Evolutionary conservation across 2,113 vertebrate species (phyloP), one percentile per base, ranked within the genome.

Genomic region (Isichthys henryi): DNA sequence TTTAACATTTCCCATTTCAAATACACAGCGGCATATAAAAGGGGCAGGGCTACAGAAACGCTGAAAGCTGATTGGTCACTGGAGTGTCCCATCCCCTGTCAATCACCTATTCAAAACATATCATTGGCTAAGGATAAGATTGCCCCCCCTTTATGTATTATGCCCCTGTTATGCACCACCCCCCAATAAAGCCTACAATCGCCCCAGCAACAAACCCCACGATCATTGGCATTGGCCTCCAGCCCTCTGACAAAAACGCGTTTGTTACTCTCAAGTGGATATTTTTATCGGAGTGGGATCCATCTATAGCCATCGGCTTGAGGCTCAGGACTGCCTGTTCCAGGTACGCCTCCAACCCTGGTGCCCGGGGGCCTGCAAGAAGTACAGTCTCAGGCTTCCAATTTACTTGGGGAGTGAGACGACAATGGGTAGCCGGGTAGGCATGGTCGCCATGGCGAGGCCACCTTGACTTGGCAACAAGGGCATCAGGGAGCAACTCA

Each of bases 271-370:
- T 87, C 48, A 23, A 49, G 85, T 80, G 62, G 62, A 66, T 50
- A 53, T 90, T 89, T 86, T 74, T 89, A 87, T 58, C 58, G 43
- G 89, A 31, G 52, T n/a, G 49, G 53, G 84, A 90, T 45, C 62
- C 48, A 15, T 21, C 87, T 85, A 86, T 56, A 46, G 48, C 46
- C 46, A 46, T 87, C 89, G 31, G 66, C 85, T 90, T 3, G 35
- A 48, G 39, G 84, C 58, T 90, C 87, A 87, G 84, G 23, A 46
- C 7, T 31, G 43, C 39, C 45, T 8, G 45, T 31, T 86, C n/a
- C 83, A 66, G 45, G n/a, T 19, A 70, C 19, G 35, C 85, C 48
- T 66, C 84, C 6, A 46, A 49, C 46, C 49, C 4, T 21, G 6
- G 5, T 74, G 45, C 27, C 5, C 35, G 9, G n/a, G 7, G 58